Percentiles rank a stretch among this genome's conserved stretches.
Conservation (phyloP, 2,888 invertebrate genomes). For the Torymus texanus region DNA sequence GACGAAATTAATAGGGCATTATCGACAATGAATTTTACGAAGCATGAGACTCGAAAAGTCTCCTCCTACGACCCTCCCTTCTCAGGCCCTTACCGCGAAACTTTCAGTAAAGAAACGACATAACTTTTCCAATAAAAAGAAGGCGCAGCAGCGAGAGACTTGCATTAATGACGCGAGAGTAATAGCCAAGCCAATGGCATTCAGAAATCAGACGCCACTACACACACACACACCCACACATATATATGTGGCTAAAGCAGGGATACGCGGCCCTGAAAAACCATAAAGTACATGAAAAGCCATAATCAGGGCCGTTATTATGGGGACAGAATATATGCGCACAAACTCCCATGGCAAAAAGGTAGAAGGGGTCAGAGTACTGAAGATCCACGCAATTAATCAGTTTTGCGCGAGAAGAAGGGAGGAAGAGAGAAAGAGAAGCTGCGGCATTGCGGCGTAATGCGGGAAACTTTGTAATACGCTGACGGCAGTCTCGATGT, state of each 20-base stretch:
- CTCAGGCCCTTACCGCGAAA: neutral
- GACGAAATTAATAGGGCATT: conserved; percentile 52
- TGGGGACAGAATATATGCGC: conserved; percentile 36
- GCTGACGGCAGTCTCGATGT: conserved; percentile 4
- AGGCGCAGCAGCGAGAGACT: neutral
- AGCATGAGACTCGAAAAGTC: conserved; percentile 43
- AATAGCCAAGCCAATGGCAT: conserved; percentile 39
- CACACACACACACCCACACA: too few species aligned
- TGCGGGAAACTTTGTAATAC: conserved; percentile 24
- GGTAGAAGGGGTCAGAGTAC: conserved; percentile 50
- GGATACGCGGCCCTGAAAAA: conserved; percentile 25
- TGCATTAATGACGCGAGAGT: conserved; percentile 51
- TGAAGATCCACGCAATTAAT: conserved; percentile 67
- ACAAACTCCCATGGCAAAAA: conserved; percentile 45
- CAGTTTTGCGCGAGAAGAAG: conserved; percentile 67
- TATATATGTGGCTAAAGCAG: neutral
- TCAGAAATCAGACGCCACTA: conserved; percentile 3
- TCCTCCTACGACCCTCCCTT: neutral
- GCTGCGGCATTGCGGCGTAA: neutral
- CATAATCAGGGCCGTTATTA: conserved; percentile 58
- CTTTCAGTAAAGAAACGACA: conserved; percentile 46
- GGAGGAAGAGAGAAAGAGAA: neutral
- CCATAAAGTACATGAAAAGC: conserved; percentile 45
- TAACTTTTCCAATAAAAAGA: conserved; percentile 52
- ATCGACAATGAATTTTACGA: conserved; percentile 52